These are phyloP conservation scores for Paramormyrops kingsleyae DNA, from an alignment of 2,113 vertebrate genomes.

Conservation along the genomic window DNA sequence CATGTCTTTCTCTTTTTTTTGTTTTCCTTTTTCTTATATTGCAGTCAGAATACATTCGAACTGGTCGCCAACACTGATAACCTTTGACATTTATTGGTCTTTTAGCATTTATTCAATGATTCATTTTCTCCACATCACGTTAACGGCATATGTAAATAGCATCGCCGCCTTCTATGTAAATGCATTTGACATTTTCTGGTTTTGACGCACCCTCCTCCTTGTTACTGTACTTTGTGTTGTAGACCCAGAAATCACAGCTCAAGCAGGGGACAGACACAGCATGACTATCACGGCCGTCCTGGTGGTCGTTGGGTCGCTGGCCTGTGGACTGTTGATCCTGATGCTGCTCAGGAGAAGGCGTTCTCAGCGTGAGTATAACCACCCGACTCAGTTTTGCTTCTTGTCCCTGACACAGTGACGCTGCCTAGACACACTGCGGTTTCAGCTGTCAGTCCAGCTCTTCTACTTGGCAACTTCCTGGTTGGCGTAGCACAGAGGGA, in stretches of 20 bases:
- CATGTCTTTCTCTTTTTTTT: neutral
- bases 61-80: neutral
- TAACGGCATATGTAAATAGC: neutral
- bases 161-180: neutral
- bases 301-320: conserved; percentile 51
- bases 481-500: neutral
- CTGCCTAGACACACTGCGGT: neutral
- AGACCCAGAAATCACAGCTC: accelerated
- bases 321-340: conserved; percentile 40
- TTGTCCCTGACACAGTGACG: neutral
- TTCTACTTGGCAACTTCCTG: neutral
- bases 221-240: neutral
- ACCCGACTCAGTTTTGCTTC: neutral
- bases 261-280: accelerated
- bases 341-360: neutral
- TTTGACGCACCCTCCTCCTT: neutral
- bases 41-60: neutral
- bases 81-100: neutral
- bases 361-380: conserved; percentile 35
- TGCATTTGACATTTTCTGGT: neutral
- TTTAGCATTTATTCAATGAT: neutral
- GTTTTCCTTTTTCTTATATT: neutral
- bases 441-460: neutral
- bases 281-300: conserved; percentile 13
- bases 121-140: neutral